phyloP scores from a whole-genome alignment of 2,888 invertebrate genomes.

The Galerucella calmariensis region DNA sequence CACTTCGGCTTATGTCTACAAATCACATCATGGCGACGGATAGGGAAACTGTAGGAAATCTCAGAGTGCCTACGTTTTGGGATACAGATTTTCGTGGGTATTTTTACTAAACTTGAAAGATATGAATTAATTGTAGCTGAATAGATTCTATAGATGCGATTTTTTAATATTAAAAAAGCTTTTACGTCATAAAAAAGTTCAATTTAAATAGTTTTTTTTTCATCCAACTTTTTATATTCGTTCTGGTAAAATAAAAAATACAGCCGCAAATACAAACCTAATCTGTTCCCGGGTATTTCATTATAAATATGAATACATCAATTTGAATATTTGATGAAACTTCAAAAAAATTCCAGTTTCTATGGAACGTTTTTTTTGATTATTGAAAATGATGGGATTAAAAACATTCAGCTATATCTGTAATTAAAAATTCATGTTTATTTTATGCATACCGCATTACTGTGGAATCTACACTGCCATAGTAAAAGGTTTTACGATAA shows the following conservation, averaged over 20 bases:
- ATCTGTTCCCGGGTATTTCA: constrained; percentile 37
- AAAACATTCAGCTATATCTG: constrained; percentile 29
- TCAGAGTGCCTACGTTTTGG: constrained; percentile 13
- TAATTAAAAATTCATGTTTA: constrained; percentile 34
- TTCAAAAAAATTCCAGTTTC: constrained; percentile 34
- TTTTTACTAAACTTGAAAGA: not conserved
- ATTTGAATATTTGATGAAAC: constrained; percentile 40
- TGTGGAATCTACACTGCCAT: not conserved
- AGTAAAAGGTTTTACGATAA: no score
- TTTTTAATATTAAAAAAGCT: no score
- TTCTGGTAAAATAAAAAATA: constrained; percentile 29
- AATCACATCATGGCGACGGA: constrained; percentile 54
- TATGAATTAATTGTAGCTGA: no score
- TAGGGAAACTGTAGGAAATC: constrained; percentile 24
- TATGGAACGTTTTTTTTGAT: constrained; percentile 30
- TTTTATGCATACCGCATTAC: constrained; percentile 19
- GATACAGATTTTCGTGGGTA: not conserved
- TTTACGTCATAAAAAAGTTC: not conserved
- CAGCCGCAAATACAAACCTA: constrained; percentile 38
- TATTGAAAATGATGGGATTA: constrained; percentile 38
- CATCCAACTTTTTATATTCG: not conserved
- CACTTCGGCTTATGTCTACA: constrained; percentile 58
- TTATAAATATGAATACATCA: constrained; percentile 38
- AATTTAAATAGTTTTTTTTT: not conserved
- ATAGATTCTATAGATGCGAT: not conserved